Evolutionary conservation across 1,140 invertebrate genomes (phyloP).

Genomic region (Drosophila tristis): DNA sequence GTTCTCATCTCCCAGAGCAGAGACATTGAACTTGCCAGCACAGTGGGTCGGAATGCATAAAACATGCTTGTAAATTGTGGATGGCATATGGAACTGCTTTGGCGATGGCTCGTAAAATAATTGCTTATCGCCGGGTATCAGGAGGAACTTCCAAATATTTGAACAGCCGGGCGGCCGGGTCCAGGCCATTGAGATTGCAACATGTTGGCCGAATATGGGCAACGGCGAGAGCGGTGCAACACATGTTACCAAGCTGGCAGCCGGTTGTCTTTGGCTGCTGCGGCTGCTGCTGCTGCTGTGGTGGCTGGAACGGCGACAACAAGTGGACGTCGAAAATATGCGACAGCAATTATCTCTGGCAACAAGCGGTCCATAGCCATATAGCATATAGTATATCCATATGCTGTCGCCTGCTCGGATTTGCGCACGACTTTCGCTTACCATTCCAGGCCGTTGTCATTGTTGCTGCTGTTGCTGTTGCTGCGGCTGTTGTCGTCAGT

Average conservation of each 20-base stretch:
- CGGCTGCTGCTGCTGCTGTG: constrained; percentile 24
- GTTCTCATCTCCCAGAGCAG: constrained; percentile 61
- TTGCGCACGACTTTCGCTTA: constrained; percentile 77
- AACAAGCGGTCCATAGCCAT: constrained; percentile 37
- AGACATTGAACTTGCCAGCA: constrained; percentile 77
- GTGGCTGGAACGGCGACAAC: constrained; percentile 51
- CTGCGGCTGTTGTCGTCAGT: constrained; percentile 32
- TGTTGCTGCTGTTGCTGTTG: constrained; percentile 27
- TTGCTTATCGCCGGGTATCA: constrained; percentile 35
- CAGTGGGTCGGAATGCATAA: constrained; percentile 53
- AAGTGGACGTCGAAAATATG: constrained; percentile 77
- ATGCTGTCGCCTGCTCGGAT: constrained; percentile 68
- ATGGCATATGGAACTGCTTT: constrained; percentile 17
- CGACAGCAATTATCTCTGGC: constrained; percentile 76
- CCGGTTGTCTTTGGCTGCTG: constrained; percentile 14
- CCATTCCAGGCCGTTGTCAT: constrained; percentile 58
- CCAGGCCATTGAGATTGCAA: constrained; percentile 51
- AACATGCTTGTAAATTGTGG: constrained; percentile 4
- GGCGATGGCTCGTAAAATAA: constrained; percentile 24
- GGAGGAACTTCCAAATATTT: constrained; percentile 58
- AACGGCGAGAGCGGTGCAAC: constrained; percentile 38
- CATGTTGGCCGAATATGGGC: constrained; percentile 64
- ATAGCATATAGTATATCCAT: constrained; percentile 48
- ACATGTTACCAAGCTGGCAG: constrained; percentile 64
- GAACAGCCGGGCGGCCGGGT: constrained; percentile 26